Conservation (phyloP, 1,140 invertebrate genomes). For the Atta texana region DNA sequence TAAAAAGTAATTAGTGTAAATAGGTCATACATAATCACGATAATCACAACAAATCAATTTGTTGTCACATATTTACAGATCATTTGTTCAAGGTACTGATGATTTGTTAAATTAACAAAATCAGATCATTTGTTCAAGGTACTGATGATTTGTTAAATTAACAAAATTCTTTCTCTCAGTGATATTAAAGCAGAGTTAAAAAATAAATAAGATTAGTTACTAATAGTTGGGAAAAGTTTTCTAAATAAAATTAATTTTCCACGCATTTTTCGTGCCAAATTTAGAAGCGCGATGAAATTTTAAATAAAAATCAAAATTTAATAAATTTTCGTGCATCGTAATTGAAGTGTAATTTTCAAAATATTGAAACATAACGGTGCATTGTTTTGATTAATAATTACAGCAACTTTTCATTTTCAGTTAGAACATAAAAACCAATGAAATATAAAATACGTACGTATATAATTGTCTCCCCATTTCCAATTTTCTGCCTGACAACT, state of each 20-base stretch:
- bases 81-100: too few species aligned
- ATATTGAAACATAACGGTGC: background rate
- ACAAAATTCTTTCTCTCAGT: too few species aligned
- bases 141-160: too few species aligned
- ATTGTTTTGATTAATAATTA: conserved; percentile 17
- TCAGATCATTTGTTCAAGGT: too few species aligned
- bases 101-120: too few species aligned
- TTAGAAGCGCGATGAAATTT: background rate
- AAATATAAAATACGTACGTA: background rate
- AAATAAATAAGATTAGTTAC: conserved; percentile 10
- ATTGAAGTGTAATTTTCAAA: background rate
- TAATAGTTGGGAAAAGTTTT: conserved; percentile 7
- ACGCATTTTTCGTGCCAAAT: background rate
- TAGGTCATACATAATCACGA: background rate
- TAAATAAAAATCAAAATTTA: background rate
- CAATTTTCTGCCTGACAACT: background rate
- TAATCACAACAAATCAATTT: too few species aligned
- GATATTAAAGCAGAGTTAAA: background rate
- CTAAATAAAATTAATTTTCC: background rate
- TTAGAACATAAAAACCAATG: conserved; percentile 8
- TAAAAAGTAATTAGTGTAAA: background rate
- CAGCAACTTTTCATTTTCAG: conserved; percentile 15
- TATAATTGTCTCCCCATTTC: background rate
- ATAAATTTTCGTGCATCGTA: background rate
- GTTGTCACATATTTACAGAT: too few species aligned